These are phyloP conservation scores for Yponomeuta evonymella DNA, from an alignment of 2,888 invertebrate species.

Conservation along the genomic window DNA sequence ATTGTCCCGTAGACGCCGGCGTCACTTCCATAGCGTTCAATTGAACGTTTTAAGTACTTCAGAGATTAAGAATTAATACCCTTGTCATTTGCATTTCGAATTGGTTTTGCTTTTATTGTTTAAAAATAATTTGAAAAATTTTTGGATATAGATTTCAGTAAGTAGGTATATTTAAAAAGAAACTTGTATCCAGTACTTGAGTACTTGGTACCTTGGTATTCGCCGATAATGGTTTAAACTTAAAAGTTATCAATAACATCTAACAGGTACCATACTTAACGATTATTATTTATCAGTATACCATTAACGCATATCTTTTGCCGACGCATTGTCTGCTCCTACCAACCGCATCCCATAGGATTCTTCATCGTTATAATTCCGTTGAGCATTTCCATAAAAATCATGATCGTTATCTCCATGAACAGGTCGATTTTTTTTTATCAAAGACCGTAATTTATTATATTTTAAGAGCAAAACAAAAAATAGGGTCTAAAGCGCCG, in stretches of 20 bases:
- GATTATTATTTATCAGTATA: neutral
- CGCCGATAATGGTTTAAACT: neutral
- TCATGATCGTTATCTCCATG: constrained; percentile 69
- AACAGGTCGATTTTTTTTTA: constrained; percentile 74
- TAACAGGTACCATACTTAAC: neutral
- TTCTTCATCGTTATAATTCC: constrained; percentile 71
- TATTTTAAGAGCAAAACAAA: constrained; percentile 62
- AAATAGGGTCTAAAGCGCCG: constrained; percentile 69
- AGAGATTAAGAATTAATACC: neutral
- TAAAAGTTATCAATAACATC: no score
- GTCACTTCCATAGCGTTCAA: constrained; percentile 28
- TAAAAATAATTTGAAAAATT: neutral
- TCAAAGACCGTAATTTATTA: constrained; percentile 71
- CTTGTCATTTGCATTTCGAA: neutral
- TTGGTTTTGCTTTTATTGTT: neutral
- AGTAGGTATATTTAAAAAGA: no score
- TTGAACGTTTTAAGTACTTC: neutral
- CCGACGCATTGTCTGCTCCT: constrained; percentile 73
- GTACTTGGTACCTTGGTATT: no score
- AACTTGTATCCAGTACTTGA: no score
- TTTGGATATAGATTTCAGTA: neutral
- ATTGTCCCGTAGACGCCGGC: constrained; percentile 61
- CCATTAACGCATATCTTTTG: constrained; percentile 28
- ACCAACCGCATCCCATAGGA: constrained; percentile 69
- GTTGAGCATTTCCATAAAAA: constrained; percentile 73